Base-by-base conservation (phyloP, 2,113 vertebrate species). In the Megaptera novaeangliae region DNA sequence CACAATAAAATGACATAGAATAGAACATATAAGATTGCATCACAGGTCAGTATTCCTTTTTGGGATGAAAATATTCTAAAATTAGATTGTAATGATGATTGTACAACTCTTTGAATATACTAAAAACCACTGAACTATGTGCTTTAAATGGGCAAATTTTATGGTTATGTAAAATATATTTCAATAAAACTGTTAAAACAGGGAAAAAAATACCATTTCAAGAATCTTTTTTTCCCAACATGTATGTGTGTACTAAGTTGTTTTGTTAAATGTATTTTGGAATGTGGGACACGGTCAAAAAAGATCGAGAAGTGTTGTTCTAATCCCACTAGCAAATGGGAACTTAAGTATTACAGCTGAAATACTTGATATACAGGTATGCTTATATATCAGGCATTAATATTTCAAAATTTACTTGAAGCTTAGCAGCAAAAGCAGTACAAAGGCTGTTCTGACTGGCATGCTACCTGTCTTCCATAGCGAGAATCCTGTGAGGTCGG, bases 401-500 rank as follows among this genome's bases (percentile, higher is more conserved):
- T 41, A 68, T 52, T 82, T 88, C 66, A 63, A 41, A 77, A 27
- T 57, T 36, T 34, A 10, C 27, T 49, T 63, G 95, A 88, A 52
- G 31, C 27, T 81, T 69, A 44, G 49, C 21, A 46, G n/a, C 34
- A 52, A 64, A 74, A 74, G 14, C n/a, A 80, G 39, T 8, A 57
- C 9, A 6, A 11, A 69, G 57, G 25, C 81, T 21, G 21, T 7
- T 0, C 71, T 96, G 46, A 96, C 21, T 1, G 20, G 10, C 1
- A 0, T 41, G 15, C 14, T 11, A 0, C 6, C 15, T 92, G 41
- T 92, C 74, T 92, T 90, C 63, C 78, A 1, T 41, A 99, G 99
- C 75, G 71, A 57, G 66, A 96, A 94, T 98, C 98, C 21, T 99
- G 98, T 61, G 97, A 98, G 39, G 97, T 98, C 0, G 98, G 98